phyloP scores from a whole-genome alignment of 2,888 invertebrate genomes.

The Drosophila prolongata region DNA sequence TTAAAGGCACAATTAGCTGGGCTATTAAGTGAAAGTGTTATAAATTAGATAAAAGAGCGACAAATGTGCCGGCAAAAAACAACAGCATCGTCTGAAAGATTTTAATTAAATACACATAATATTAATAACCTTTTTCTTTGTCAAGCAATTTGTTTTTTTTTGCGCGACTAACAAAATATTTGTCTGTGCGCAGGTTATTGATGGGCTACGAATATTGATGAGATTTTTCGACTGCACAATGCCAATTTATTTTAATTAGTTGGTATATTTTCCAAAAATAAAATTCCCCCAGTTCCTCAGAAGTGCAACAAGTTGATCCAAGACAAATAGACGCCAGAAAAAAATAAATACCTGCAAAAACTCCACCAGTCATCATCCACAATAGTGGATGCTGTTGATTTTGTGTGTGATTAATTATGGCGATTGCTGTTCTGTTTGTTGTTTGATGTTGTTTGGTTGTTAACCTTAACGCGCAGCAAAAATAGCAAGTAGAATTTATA shows the following conservation, averaged over 20 bases:
- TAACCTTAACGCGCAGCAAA: conserved; percentile 67
- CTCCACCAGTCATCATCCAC: conserved; percentile 48
- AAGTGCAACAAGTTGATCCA: conserved; percentile 42
- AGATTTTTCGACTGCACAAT: conserved; percentile 41
- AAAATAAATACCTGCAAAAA: conserved; percentile 30
- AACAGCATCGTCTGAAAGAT: conserved; percentile 23
- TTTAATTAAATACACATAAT: conserved; percentile 41
- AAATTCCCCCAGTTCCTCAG: conserved; percentile 44
- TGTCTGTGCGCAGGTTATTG: conserved; percentile 38
- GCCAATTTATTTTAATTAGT: conserved; percentile 71
- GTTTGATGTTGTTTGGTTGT: conserved; percentile 60
- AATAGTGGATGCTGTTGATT: conserved; percentile 47
- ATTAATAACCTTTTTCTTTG: conserved; percentile 33
- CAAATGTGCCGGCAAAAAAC: conserved; percentile 2
- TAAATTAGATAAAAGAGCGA: conserved; percentile 54
- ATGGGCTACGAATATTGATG: conserved; percentile 57
- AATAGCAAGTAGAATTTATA: conserved; percentile 77
- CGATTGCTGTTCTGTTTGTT: conserved; percentile 45
- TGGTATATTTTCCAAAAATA: conserved; percentile 60
- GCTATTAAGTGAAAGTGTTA: conserved; percentile 74
- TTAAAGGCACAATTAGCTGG: conserved; percentile 55
- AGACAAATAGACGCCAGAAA: conserved; percentile 31
- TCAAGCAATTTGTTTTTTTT: conserved; percentile 18
- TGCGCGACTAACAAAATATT: conserved; percentile 25
- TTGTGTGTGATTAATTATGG: conserved; percentile 54